Conservation (phyloP, 2,888 invertebrate species). For the Tribolium freemani region DNA sequence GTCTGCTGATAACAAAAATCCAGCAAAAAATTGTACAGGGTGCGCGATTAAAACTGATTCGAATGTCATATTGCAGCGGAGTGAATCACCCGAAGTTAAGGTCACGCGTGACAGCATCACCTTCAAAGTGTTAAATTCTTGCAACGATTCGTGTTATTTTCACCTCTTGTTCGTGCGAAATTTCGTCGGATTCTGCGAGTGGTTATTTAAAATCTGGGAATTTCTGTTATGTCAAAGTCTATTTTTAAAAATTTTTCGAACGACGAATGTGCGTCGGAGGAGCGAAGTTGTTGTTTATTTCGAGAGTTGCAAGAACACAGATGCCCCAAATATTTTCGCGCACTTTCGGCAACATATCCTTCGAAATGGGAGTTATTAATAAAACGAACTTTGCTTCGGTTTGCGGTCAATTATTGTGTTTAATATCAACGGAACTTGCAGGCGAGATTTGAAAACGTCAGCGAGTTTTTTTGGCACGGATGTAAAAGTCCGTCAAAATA, state of each 20-base stretch:
- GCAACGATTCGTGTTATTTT: neutral
- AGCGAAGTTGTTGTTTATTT: conserved; percentile 32
- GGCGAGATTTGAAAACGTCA: no score
- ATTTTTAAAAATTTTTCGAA: conserved; percentile 32
- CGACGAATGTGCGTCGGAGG: conserved; percentile 20
- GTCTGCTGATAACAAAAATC: no score
- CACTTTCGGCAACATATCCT: neutral
- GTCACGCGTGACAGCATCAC: neutral
- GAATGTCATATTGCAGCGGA: neutral
- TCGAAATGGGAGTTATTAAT: neutral
- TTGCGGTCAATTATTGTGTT: neutral
- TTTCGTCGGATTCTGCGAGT: conserved; percentile 13
- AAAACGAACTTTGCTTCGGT: neutral
- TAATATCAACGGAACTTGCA: neutral
- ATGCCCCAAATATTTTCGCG: conserved; percentile 17
- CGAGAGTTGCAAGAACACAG: conserved; percentile 14
- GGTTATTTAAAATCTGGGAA: conserved; percentile 34
- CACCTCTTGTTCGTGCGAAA: neutral
- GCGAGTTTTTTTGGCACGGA: no score
- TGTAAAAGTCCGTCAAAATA: neutral
- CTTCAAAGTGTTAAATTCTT: neutral
- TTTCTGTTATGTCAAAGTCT: conserved; percentile 41
- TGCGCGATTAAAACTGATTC: no score
- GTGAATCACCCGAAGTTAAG: neutral
- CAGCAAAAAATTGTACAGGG: no score